These are phyloP conservation scores for Sceloporus undulatus DNA, from an alignment of 2,113 vertebrate species.

Conservation along the genomic window DNA sequence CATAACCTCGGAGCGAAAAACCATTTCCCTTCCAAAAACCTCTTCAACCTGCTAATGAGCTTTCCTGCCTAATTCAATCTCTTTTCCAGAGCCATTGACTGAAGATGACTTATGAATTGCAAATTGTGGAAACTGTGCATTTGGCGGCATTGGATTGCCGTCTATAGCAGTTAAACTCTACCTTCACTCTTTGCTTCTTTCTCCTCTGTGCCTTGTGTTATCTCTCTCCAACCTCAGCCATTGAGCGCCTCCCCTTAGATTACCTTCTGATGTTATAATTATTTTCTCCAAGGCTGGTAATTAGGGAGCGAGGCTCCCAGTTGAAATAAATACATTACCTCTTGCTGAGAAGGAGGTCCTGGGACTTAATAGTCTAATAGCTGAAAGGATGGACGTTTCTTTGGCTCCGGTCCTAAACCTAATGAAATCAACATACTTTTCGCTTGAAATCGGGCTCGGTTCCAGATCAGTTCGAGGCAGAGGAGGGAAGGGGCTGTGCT, in stretches of 20 bases:
- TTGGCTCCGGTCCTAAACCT: neutral
- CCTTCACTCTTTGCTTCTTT: neutral
- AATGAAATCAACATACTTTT: neutral
- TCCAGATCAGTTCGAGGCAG: neutral
- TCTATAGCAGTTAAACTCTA: neutral
- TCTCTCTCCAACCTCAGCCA: neutral
- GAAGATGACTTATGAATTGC: neutral
- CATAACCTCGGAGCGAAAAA: conserved; percentile 52
- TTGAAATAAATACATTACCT: neutral
- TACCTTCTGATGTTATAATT: neutral
- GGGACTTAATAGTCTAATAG: neutral
- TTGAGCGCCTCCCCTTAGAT: neutral
- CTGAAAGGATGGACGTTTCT: neutral
- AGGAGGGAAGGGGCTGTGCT: neutral
- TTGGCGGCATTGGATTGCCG: neutral
- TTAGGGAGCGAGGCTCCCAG: neutral
- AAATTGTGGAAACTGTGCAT: neutral
- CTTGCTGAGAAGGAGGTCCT: neutral
- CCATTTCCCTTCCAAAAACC: conserved; percentile 42
- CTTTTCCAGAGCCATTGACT: conserved; percentile 55
- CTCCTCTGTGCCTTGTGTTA: neutral
- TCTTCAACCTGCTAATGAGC: conserved; percentile 50
- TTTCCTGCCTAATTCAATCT: conserved; percentile 33
- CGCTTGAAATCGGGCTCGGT: neutral
- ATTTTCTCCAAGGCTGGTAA: conserved; percentile 13